A percentile compares a stretch with the other conserved stretches of the same genome.
Evolutionary conservation across 2,113 vertebrate genomes (phyloP).

Genomic region (Heterochromis multidens): DNA sequence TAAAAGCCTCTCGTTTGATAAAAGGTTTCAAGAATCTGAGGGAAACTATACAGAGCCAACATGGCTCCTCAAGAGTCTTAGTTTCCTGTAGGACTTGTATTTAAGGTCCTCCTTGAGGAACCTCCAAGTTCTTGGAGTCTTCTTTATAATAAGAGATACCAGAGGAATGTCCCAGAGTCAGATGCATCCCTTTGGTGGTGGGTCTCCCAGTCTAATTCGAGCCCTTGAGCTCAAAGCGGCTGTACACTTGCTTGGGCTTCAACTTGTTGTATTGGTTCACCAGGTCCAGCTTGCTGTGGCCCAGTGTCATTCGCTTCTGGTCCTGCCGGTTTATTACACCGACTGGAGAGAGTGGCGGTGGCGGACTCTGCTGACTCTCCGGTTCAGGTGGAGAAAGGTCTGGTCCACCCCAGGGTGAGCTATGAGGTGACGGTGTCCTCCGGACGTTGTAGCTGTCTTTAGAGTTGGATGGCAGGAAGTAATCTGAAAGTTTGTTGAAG

Average conservation of each 20-base stretch:
- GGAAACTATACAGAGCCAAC: fast-evolving
- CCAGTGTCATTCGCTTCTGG: slow-evolving; percentile 88
- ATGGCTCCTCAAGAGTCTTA: background rate
- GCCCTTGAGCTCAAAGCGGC: slow-evolving; percentile 85
- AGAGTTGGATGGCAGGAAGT: slow-evolving; percentile 40
- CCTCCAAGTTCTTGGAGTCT: background rate
- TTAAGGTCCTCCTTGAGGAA: too few species aligned
- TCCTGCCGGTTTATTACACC: slow-evolving; percentile 56
- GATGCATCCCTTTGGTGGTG: background rate
- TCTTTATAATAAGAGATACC: background rate
- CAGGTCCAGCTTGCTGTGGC: slow-evolving; percentile 95
- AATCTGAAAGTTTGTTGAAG: slow-evolving; percentile 67
- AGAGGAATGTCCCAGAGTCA: background rate
- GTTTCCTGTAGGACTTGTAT: background rate
- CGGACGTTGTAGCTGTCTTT: slow-evolving; percentile 56
- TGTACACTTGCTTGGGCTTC: slow-evolving; percentile 86
- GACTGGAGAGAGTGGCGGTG: slow-evolving; percentile 39
- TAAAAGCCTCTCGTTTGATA: background rate
- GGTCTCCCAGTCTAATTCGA: slow-evolving; percentile 1
- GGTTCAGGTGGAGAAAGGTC: slow-evolving; percentile 66
- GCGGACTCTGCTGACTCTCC: slow-evolving; percentile 68
- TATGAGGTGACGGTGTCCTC: slow-evolving; percentile 39
- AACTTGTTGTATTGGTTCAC: slow-evolving; percentile 93
- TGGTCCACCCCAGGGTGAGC: slow-evolving; percentile 43
- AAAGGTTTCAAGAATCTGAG: background rate